phyloP scores from a whole-genome alignment of 2,113 vertebrate species.

The Tachysurus vachellii region DNA sequence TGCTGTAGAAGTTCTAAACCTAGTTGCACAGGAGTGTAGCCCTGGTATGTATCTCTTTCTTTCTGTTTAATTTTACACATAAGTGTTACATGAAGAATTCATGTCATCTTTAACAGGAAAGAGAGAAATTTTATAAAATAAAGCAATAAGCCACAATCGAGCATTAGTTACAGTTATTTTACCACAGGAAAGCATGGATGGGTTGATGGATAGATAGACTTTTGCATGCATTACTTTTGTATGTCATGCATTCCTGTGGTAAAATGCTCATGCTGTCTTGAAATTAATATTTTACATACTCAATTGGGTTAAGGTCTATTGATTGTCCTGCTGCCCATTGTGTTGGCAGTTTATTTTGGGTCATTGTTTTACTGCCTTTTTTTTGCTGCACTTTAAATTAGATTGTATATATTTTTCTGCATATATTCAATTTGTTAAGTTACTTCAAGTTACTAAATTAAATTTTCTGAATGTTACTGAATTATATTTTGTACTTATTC shows the following conservation, averaged over 20 bases:
- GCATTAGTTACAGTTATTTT: not conserved
- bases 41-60: constrained; percentile 77
- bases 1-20: constrained; percentile 94
- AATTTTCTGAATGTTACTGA: no score
- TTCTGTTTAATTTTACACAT: not conserved
- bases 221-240: no score
- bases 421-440: no score
- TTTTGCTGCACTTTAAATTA: not conserved
- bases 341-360: not conserved
- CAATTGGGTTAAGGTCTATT: not conserved
- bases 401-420: not conserved
- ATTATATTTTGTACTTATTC: no score
- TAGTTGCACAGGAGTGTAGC: constrained; percentile 96
- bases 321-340: not conserved
- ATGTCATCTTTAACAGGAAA: not conserved
- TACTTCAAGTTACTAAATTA: no score
- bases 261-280: no score
- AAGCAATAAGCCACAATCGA: not conserved
- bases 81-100: not conserved
- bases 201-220: no score
- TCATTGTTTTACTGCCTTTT: not conserved
- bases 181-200: not conserved
- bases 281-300: not conserved
- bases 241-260: no score
- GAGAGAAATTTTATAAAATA: not conserved